phyloP scores from a whole-genome alignment of 2,888 invertebrate genomes.

The Ecdyonurus torrentis region DNA sequence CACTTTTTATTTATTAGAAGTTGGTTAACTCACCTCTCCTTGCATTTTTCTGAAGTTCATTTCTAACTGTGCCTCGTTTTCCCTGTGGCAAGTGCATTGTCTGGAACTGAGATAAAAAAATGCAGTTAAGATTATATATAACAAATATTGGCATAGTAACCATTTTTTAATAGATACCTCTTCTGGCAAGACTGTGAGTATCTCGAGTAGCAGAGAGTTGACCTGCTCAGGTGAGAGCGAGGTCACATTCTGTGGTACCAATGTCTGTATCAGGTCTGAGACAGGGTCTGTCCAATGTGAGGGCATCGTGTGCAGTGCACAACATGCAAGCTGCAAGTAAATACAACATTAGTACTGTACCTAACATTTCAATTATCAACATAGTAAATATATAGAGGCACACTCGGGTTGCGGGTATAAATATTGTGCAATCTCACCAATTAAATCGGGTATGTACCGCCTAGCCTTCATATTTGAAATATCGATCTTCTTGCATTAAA shows the following conservation, averaged over 20 bases:
- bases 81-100: slow-evolving; percentile 26
- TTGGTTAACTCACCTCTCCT: slow-evolving; percentile 22
- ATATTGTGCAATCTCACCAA: too few relatives aligned
- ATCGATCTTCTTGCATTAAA: too few relatives aligned
- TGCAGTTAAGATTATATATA: slow-evolving; percentile 9
- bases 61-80: slow-evolving; percentile 25
- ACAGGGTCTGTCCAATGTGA: slow-evolving; percentile 47
- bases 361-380: too few relatives aligned
- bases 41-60: slow-evolving; percentile 25
- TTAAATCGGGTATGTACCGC: too few relatives aligned
- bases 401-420: too few relatives aligned
- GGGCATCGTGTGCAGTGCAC: slow-evolving; percentile 49
- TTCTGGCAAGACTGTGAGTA: slow-evolving; percentile 72
- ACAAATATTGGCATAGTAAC: slow-evolving; percentile 9
- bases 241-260: slow-evolving; percentile 34
- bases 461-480: too few relatives aligned
- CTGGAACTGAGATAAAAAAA: slow-evolving; percentile 25
- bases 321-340: slow-evolving; percentile 57
- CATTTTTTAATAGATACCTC: slow-evolving; percentile 42
- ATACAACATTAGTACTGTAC: too few relatives aligned
- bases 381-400: too few relatives aligned
- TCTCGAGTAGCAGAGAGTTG: slow-evolving; percentile 56
- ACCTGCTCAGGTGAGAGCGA: slow-evolving; percentile 40
- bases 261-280: slow-evolving; percentile 51
- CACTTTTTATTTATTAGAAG: not conserved